Evolutionary conservation across 2,797 vertebrate species (phyloP), one percentile per base, ranked within the genome.

Genomic region (Buphagus erythrorhynchus): DNA sequence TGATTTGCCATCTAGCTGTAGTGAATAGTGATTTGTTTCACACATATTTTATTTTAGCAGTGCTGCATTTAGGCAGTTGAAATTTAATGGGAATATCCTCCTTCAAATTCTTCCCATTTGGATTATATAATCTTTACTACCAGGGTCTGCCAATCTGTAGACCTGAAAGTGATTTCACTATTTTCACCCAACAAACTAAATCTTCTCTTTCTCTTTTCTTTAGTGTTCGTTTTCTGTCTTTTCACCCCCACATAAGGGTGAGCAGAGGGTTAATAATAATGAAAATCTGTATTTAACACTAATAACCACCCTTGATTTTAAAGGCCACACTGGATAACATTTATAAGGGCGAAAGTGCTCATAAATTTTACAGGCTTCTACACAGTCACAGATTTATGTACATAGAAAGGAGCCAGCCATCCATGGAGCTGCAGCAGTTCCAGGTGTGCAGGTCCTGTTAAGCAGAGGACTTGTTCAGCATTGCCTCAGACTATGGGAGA

Each of bases 321-420:
- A 97, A 96, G 89, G 80, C 85, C 55, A 95, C 77, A 93, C 46
- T 88, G 93, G 65, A 93, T 93, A 96, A 96, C 97, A 97, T 95
- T 95, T 97, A 75, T 92, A 96, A 88, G 61, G 61, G 42, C 63
- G 94, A 67, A 96, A 96, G 93, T 80, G 67, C 59, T 92, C 86
- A 94, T 96, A 97, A 96, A 96, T 97, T 94, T 96, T 91, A 95
- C 73, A 93, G 49, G n/a, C 59, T 91, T 82, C 72, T 92, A 88
- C 74, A 87, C 66, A 93, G 57, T 82, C 96, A 49, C 76, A 93
- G 83, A 97, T 97, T 96, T 95, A 97, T 95, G 84, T 48, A 95
- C 40, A 40, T 48, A 95, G 94, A 90, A 96, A 68, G 57, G 89
- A 91, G 21, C 58, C 65, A 87, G 26, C 71, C 57, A 72, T 90